A percentile compares a stretch with the other conserved stretches of the same genome.
Conservation (phyloP, 2,888 invertebrate species). For the Cosmia pyralina region DNA sequence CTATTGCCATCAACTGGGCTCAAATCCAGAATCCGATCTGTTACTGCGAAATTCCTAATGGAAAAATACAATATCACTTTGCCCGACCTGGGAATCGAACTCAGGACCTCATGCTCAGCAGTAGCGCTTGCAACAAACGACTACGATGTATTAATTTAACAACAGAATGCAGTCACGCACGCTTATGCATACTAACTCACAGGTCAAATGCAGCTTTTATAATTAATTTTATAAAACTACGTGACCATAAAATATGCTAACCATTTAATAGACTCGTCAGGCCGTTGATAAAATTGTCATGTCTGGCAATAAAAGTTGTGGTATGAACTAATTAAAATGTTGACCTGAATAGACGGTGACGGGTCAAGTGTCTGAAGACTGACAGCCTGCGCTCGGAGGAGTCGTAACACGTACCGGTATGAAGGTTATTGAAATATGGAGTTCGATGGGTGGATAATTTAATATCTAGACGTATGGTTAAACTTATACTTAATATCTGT, state of each 20-base stretch:
- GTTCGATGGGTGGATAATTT: constrained; percentile 1
- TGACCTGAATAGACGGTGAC: constrained; percentile 66
- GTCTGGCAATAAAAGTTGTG: constrained; percentile 51
- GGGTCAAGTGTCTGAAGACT: constrained; percentile 68
- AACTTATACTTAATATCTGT: not conserved
- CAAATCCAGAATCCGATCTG: not conserved
- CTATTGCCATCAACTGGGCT: not conserved
- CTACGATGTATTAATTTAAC: not conserved
- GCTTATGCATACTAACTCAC: not conserved
- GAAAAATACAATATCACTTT: not conserved
- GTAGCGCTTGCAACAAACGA: not conserved
- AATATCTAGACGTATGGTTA: not conserved
- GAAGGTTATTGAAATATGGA: constrained; percentile 8
- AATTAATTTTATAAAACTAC: constrained; percentile 4
- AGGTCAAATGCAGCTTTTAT: not conserved
- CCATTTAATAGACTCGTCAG: constrained; percentile 13
- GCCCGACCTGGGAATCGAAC: not conserved
- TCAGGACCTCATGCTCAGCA: too few species aligned
- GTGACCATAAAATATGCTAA: constrained; percentile 21
- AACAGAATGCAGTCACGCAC: not conserved
- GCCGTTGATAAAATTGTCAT: constrained; percentile 48
- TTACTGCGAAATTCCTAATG: not conserved
- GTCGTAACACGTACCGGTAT: constrained; percentile 25
- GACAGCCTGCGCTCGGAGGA: constrained; percentile 28
- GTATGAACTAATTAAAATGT: constrained; percentile 71